These are phyloP conservation scores for Eupithecia pulchellata DNA, from an alignment of 2,888 invertebrate genomes.

Conservation along the genomic window DNA sequence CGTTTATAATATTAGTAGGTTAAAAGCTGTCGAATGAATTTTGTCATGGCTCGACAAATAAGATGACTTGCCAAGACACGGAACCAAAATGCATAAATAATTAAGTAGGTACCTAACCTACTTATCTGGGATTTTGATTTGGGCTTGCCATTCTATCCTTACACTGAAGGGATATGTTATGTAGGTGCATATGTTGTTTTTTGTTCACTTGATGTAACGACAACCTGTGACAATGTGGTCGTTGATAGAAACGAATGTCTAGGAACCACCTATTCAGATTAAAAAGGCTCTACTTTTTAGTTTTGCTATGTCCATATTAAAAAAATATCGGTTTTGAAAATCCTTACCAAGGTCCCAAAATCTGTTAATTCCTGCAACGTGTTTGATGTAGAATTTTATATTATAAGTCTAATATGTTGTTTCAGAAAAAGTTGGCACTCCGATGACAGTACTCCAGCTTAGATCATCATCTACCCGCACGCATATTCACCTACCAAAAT, in stretches of 20 bases:
- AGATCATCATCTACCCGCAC: constrained; percentile 41
- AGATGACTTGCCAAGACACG: neutral
- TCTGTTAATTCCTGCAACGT: neutral
- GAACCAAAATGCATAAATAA: neutral
- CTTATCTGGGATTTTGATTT: neutral
- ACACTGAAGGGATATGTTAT: neutral
- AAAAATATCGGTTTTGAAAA: neutral
- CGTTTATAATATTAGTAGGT: too few relatives aligned
- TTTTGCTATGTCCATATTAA: neutral
- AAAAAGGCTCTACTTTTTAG: neutral
- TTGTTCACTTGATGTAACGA: neutral
- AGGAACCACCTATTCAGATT: neutral
- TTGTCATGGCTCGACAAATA: neutral
- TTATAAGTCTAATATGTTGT: neutral
- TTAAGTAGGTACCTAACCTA: neutral
- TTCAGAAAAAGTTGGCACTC: constrained; percentile 82
- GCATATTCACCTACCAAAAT: constrained; percentile 19
- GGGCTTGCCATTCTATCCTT: neutral
- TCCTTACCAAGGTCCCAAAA: neutral
- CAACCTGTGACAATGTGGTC: neutral
- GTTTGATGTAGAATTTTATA: neutral
- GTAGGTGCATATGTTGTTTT: too few relatives aligned
- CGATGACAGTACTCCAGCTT: constrained; percentile 79
- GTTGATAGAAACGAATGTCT: neutral
- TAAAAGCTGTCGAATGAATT: neutral